phyloP scores from a whole-genome alignment of 2,888 invertebrate species.

The Lottia gigantea region DNA sequence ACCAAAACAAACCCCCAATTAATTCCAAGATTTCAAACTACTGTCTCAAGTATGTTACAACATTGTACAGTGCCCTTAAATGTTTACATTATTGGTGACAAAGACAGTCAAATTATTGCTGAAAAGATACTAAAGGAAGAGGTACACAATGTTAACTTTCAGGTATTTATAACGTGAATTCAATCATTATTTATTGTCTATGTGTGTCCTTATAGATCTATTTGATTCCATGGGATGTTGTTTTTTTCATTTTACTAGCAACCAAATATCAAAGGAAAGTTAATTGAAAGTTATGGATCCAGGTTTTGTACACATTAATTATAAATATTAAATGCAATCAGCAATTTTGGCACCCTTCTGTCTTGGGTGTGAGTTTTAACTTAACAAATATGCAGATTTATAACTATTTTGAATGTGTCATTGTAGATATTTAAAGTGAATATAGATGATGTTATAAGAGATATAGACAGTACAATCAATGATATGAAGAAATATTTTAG shows the following conservation, averaged over 20 bases:
- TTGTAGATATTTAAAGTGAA: constrained; percentile 74
- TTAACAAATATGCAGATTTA: constrained; percentile 7
- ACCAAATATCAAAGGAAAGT: too few species aligned
- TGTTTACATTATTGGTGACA: constrained; percentile 61
- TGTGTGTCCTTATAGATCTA: too few species aligned
- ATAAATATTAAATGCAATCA: too few species aligned
- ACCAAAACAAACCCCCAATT: constrained; percentile 38
- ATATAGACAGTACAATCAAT: constrained; percentile 75
- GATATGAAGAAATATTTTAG: constrained; percentile 79
- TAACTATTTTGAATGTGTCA: constrained; percentile 15
- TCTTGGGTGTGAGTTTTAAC: too few species aligned
- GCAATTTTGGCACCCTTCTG: too few species aligned
- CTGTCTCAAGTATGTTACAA: constrained; percentile 41
- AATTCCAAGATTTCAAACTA: constrained; percentile 41
- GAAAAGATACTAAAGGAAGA: constrained; percentile 27
- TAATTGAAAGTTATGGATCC: too few species aligned
- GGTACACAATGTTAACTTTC: constrained; percentile 17
- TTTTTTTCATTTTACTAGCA: too few species aligned
- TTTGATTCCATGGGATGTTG: too few species aligned
- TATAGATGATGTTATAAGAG: constrained; percentile 73
- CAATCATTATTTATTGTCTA: too few species aligned
- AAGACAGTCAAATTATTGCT: constrained; percentile 53
- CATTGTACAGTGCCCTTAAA: constrained; percentile 34
- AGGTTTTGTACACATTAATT: too few species aligned
- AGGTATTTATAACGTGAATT: constrained; percentile 25